phyloP scores from a whole-genome alignment of 2,888 invertebrate genomes.

The Agrotis exclamationis region DNA sequence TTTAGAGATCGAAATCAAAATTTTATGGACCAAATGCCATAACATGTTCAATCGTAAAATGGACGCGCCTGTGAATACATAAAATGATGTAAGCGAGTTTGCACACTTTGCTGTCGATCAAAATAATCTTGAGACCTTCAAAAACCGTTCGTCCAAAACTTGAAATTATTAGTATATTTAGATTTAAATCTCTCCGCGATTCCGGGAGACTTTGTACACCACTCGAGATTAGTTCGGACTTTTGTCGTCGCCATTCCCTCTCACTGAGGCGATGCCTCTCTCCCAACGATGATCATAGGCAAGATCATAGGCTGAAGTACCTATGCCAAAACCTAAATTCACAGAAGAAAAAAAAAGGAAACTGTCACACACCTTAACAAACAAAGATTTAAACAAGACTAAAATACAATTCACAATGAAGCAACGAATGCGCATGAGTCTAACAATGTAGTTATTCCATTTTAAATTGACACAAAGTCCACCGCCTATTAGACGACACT shows the following conservation, averaged over 20 bases:
- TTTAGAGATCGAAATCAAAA: slow-evolving; percentile 76
- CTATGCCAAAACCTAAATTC: not conserved
- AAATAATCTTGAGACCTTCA: slow-evolving; percentile 14
- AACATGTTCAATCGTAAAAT: slow-evolving; percentile 75
- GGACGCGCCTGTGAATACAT: slow-evolving; percentile 75
- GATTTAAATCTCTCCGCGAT: not conserved
- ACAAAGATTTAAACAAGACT: slow-evolving; percentile 6
- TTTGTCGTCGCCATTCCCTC: no score
- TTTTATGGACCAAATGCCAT: slow-evolving; percentile 77
- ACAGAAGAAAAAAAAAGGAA: not conserved
- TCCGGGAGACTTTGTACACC: no score
- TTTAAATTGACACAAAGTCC: slow-evolving; percentile 45
- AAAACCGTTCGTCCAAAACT: not conserved
- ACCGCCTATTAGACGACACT: slow-evolving; percentile 30
- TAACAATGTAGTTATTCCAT: slow-evolving; percentile 12
- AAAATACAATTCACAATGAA: not conserved
- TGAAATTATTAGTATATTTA: no score
- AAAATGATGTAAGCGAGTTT: slow-evolving; percentile 64
- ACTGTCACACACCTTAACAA: slow-evolving; percentile 13
- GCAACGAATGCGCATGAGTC: slow-evolving; percentile 5
- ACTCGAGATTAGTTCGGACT: no score
- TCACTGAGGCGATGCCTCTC: no score
- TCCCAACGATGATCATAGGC: no score
- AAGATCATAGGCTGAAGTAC: no score
- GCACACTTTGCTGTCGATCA: slow-evolving; percentile 33